Evolutionary conservation across 2,888 invertebrate species (phyloP).

Genomic region (Sceliomorpha sp.): DNA sequence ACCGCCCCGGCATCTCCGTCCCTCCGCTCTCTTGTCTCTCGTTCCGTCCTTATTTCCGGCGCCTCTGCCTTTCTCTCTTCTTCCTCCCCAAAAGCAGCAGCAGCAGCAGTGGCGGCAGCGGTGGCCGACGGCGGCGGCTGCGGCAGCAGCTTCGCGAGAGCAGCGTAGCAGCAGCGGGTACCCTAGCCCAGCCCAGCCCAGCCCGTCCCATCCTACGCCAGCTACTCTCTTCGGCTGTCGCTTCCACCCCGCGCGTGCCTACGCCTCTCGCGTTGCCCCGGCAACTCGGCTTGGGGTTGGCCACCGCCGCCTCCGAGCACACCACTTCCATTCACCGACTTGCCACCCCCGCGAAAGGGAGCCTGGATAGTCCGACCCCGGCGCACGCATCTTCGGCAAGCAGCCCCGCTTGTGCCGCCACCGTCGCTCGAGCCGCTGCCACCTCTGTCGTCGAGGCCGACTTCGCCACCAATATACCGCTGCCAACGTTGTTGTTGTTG

Average conservation of each 20-base stretch:
- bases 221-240: slow-evolving; percentile 60
- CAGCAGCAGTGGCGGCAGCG: slow-evolving; percentile 5
- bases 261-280: slow-evolving; percentile 77
- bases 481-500: no score
- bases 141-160: no score
- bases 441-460: slow-evolving; percentile 25
- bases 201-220: slow-evolving; percentile 46
- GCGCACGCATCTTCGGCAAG: slow-evolving; percentile 52
- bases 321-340: slow-evolving; percentile 74
- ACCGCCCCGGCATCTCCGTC: slow-evolving; percentile 59
- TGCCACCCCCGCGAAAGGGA: slow-evolving; percentile 60
- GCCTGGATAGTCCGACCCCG: slow-evolving; percentile 40
- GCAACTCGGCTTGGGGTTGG: slow-evolving; percentile 78
- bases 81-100: slow-evolving; percentile 31
- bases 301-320: slow-evolving; percentile 73
- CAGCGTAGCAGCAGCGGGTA: slow-evolving; percentile 46
- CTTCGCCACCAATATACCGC: no score
- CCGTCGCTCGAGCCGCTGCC: slow-evolving; percentile 73
- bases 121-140: no score
- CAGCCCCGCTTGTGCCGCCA: slow-evolving; percentile 47
- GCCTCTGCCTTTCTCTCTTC: slow-evolving; percentile 56
- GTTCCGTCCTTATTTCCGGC: slow-evolving; percentile 48
- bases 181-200: slow-evolving; percentile 60
- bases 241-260: slow-evolving; percentile 65
- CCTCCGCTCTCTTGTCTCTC: slow-evolving; percentile 42